Evolutionary conservation across 2,797 vertebrate species (phyloP).

Genomic region (Meda fulgida): DNA sequence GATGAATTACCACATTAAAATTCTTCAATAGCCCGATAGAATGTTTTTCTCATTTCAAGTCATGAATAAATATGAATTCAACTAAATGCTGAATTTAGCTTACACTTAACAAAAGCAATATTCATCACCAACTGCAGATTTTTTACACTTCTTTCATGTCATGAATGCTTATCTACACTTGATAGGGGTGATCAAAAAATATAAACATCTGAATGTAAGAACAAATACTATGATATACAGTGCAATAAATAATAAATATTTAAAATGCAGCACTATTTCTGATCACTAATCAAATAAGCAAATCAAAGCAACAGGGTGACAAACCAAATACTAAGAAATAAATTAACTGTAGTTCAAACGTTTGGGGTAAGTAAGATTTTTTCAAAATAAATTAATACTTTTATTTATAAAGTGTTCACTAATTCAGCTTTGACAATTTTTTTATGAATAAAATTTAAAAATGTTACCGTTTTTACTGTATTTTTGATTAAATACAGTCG

Average conservation of each 20-base stretch:
- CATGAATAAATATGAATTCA: slow-evolving; percentile 28
- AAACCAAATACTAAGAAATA: not conserved
- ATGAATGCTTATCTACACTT: not conserved
- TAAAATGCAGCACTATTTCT: not conserved
- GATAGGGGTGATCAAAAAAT: not conserved
- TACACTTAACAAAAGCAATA: not conserved
- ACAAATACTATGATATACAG: not conserved
- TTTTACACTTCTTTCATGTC: not conserved
- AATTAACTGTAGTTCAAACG: not conserved
- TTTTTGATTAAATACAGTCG: not conserved
- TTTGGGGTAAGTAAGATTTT: not conserved
- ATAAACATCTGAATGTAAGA: not conserved
- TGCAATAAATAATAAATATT: not conserved
- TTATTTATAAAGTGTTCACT: not conserved
- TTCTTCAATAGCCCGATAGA: slow-evolving; percentile 26
- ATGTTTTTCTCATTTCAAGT: slow-evolving; percentile 32
- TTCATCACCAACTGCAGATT: not conserved
- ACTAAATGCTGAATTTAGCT: not conserved
- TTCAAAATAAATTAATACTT: not conserved
- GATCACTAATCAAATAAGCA: not conserved
- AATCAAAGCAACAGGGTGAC: not conserved
- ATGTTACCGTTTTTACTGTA: not conserved
- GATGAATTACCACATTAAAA: slow-evolving; percentile 41
- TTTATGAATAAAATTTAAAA: not conserved
- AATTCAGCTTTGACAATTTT: not conserved